Evolutionary conservation across 1,140 invertebrate genomes (phyloP).

Genomic region (Trachymyrmex cornetzi): DNA sequence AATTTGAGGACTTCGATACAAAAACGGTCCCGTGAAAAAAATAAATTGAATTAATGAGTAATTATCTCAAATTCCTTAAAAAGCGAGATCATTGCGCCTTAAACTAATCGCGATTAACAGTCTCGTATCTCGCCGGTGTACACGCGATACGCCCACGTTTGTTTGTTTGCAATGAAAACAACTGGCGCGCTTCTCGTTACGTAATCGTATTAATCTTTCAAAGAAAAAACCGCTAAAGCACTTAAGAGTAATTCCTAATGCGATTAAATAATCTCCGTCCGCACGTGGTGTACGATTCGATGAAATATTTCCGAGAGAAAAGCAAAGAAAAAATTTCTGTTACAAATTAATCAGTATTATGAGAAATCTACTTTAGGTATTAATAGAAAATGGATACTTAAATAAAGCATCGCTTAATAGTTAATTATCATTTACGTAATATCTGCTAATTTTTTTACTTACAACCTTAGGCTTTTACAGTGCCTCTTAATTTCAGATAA

Average conservation of each 20-base stretch:
- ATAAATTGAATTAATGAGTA: constrained; percentile 6
- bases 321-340: background rate
- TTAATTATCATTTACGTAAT: background rate
- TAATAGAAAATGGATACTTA: background rate
- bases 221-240: background rate
- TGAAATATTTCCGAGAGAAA: background rate
- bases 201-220: background rate
- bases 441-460: background rate
- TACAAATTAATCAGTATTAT: background rate
- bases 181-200: constrained; percentile 43
- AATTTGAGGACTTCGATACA: background rate
- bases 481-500: background rate
- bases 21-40: background rate
- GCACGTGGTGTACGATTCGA: no score
- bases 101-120: background rate
- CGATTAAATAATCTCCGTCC: background rate
- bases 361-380: background rate
- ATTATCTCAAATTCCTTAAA: background rate
- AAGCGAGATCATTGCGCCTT: background rate
- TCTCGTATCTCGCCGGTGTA: background rate
- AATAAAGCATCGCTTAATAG: background rate
- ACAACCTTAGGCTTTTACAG: background rate
- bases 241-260: background rate
- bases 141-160: constrained; percentile 22
- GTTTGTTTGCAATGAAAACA: constrained; percentile 40